Percentiles rank a stretch among this genome's conserved stretches.
Evolutionary conservation across 1,140 invertebrate species (phyloP).

Genomic region (Cherax quadricarinatus): DNA sequence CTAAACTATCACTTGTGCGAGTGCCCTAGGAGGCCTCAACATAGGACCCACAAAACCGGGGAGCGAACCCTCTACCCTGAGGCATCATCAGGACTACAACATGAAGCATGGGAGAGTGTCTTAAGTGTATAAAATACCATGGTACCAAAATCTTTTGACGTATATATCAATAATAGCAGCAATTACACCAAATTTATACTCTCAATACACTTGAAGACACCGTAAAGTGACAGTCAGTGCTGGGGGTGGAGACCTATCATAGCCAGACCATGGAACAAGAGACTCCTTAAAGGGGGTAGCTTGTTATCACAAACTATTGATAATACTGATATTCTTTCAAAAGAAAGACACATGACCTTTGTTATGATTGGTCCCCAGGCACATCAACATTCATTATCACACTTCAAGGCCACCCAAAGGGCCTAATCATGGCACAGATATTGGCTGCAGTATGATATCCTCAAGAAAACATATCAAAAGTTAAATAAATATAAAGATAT

Average conservation of each 20-base stretch:
- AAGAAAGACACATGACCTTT: constrained; percentile 16
- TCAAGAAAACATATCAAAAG: constrained; percentile 12
- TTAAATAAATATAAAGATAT: background rate
- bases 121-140: constrained; percentile 42
- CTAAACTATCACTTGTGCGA: constrained; percentile 58
- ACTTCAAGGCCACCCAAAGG: constrained; percentile 40
- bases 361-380: constrained; percentile 56
- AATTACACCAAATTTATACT: background rate
- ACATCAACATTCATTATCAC: constrained; percentile 63
- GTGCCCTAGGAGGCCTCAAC: constrained; percentile 48
- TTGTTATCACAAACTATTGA: constrained; percentile 60
- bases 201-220: constrained; percentile 50
- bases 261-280: constrained; percentile 56
- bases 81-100: constrained; percentile 56
- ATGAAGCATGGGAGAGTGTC: constrained; percentile 56
- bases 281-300: constrained; percentile 49
- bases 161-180: background rate
- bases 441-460: constrained; percentile 28
- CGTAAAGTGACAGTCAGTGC: constrained; percentile 52
- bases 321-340: constrained; percentile 60
- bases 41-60: constrained; percentile 67
- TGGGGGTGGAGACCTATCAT: constrained; percentile 65
- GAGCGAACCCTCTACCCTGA: constrained; percentile 69
- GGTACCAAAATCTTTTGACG: background rate
- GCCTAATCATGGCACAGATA: constrained; percentile 57